These are phyloP conservation scores for Conomelus anceps DNA, from an alignment of 2,888 invertebrate species.

Conservation along the genomic window DNA sequence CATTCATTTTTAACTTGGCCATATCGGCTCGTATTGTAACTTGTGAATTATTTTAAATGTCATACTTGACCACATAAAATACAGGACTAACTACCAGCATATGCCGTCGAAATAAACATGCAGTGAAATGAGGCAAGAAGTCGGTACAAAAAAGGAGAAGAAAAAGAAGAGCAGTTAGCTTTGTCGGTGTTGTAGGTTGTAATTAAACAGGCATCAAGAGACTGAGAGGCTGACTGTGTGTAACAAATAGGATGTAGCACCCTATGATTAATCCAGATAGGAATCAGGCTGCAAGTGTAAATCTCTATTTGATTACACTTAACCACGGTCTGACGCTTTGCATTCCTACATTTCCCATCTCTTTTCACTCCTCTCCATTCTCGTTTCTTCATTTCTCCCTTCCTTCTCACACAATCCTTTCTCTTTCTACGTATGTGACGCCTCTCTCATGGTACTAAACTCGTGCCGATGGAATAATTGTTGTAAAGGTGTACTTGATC, in stretches of 20 bases:
- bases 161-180: background rate
- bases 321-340: background rate
- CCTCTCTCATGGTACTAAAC: no score
- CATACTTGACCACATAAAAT: no score
- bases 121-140: background rate
- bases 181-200: background rate
- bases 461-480: no score
- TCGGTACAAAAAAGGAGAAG: background rate
- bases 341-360: no score
- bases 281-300: background rate
- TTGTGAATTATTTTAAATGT: no score
- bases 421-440: no score
- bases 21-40: no score
- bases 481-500: no score
- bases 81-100: no score
- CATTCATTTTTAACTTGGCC: no score
- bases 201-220: background rate
- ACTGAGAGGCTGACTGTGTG: background rate
- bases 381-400: background rate
- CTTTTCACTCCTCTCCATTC: background rate
- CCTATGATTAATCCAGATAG: background rate
- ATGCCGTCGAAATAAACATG: background rate
- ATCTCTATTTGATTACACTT: background rate
- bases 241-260: background rate
- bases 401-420: background rate